Evolutionary conservation across 2,888 invertebrate species (phyloP), one percentile per base, ranked within the genome.

Genomic region (Oligia strigilis): DNA sequence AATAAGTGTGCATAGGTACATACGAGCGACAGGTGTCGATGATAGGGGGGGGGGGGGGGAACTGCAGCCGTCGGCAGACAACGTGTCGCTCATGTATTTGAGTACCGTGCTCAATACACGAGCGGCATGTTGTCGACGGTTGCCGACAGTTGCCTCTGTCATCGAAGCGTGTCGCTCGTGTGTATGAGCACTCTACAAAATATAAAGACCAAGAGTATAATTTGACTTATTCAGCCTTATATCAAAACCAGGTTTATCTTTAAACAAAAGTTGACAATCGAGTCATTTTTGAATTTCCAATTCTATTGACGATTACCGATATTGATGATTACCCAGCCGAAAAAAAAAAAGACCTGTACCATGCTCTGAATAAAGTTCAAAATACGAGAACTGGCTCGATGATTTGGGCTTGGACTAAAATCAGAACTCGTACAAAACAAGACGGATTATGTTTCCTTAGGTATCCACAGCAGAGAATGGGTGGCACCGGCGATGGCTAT

Each of bases 381-480:
- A 40, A 55, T 36, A 55, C 23, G 14, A 14, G 8, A 29, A 29
- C 4, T 6, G 29, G 6, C 19, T 52, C 23, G 2, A 36, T 9
- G 9, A 55, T 71, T 55, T 40, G 9, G 3, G 23, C 9, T 60
- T 40, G 17, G 4, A n/a, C 6, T n/a, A n/a, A n/a, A 64, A 4
- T n/a, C n/a, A 40, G 6, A 72, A 40, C 11, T 62, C 4, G 14
- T 55, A n/a, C 17, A n/a, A 17, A 60, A 40, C 9, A 40, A 40
- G 6, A 17, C 0, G 40, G 6, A 40, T 23, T 58, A 60, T 67
- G n/a, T 65, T 58, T 43, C 69, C 40, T 36, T 86, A 97, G 97
- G 97, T 82, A 97, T 98, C 72, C 98, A 98, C 88, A 98, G 98
- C 1, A 96, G 98, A 58, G 98, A 98, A 94, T 98, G 98, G 98